These are phyloP conservation scores for Liolophura sinensis DNA, from an alignment of 1,140 invertebrate genomes.

Conservation along the genomic window DNA sequence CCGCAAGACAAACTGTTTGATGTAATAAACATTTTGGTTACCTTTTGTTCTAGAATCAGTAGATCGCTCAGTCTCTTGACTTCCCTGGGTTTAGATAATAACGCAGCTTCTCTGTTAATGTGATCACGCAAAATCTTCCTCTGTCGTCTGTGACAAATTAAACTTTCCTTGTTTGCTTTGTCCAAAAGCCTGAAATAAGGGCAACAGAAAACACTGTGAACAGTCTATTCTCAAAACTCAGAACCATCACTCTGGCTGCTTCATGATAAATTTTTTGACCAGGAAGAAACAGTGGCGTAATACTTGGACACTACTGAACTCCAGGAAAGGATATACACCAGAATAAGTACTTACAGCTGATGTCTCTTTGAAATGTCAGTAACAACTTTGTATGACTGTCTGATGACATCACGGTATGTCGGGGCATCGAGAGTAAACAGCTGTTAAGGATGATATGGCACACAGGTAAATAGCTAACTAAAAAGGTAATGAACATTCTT, in stretches of 20 bases:
- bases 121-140: slow-evolving; percentile 21
- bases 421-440: slow-evolving; percentile 33
- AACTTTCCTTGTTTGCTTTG: slow-evolving; percentile 20
- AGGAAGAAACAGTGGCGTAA: neutral
- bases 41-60: slow-evolving; percentile 42
- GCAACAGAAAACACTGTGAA: slow-evolving; percentile 1
- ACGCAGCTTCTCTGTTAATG: slow-evolving; percentile 22
- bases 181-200: slow-evolving; percentile 24
- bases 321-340: neutral
- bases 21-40: slow-evolving; percentile 13
- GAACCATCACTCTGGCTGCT: too few species aligned
- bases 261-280: neutral
- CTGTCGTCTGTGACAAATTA: slow-evolving; percentile 24
- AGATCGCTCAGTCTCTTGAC: slow-evolving; percentile 44
- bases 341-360: slow-evolving; percentile 32
- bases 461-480: neutral
- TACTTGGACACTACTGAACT: neutral
- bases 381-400: slow-evolving; percentile 37
- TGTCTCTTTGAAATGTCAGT: slow-evolving; percentile 25
- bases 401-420: slow-evolving; percentile 45
- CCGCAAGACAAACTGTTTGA: neutral
- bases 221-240: neutral
- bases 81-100: slow-evolving; percentile 34
- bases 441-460: slow-evolving; percentile 12
- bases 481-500: too few species aligned